Base-by-base conservation (phyloP, 2,113 vertebrate genomes). In the Oceanodroma tethys region DNA sequence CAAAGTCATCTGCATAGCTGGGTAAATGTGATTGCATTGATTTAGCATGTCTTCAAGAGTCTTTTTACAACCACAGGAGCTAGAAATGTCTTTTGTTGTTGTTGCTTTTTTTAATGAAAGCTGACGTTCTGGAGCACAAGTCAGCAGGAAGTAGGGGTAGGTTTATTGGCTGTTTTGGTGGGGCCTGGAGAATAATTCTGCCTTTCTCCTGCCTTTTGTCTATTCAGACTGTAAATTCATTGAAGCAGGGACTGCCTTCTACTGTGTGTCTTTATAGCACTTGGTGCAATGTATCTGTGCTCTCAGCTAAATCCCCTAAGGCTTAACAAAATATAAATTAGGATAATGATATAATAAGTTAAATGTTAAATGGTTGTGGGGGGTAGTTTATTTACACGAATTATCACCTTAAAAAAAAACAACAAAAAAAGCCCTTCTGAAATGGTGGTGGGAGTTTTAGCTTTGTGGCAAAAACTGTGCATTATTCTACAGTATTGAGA, bases 141-240 rank as follows among this genome's bases (percentile, higher is more conserved):
- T 86, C 95, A 95, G 96, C 94, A 95, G 92, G 92, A 97, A 92
- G 87, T 30, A 34, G 42, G 95, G 90, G 88, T 34, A 32, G 86
- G 95, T 96, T 97, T 96, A 94, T 92, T 95, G 96, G 80, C 88
- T 97, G 96, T 95, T 97, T 96, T 95, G 93, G 86, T 95, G 89
- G 96, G 93, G 81, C 83, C 94, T 82, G 65, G 94, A 97, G 95
- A 94, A 94, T 97, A 97, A 94, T 94, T 96, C 91, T 95, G 92
- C 91, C 48, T 96, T 96, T 95, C 93, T 95, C 93, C 89, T 94
- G 89, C 93, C 93, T 97, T 97, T 97, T 97, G 94, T 97, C 86
- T 95, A 47, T 95, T 96, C 86, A 94, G 83, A 91, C 86, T 94
- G 89, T 95, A 97, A 95, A 95, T 95, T 94, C 88, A 73, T 94